These are phyloP conservation scores for Keiferia lycopersicella DNA, from an alignment of 2,888 invertebrate species.

Conservation along the genomic window DNA sequence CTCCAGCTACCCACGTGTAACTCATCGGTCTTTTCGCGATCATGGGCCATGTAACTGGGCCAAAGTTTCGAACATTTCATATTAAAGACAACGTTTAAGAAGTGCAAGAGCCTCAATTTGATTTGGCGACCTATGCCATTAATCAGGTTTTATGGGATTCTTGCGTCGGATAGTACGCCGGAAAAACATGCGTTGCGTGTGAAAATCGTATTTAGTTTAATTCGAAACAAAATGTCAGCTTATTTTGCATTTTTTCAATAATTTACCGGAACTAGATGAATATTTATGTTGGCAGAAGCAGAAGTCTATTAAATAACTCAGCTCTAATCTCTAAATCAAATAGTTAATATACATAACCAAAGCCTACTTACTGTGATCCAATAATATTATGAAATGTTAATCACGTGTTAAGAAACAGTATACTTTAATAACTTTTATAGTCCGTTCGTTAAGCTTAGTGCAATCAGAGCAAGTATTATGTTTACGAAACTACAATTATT, in stretches of 20 bases:
- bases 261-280: background rate
- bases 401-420: constrained; percentile 43
- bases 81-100: too few species aligned
- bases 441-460: constrained; percentile 20
- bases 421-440: constrained; percentile 21
- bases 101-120: too few species aligned
- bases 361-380: background rate
- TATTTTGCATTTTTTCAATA: background rate
- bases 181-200: too few species aligned
- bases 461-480: background rate
- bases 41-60: too few species aligned
- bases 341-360: constrained; percentile 2
- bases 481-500: background rate
- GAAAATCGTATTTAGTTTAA: too few species aligned
- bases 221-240: background rate
- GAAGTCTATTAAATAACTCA: background rate
- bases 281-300: background rate
- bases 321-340: background rate
- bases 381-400: constrained; percentile 42
- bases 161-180: too few species aligned
- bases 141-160: too few species aligned
- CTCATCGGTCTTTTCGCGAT: too few species aligned
- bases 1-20: too few species aligned
- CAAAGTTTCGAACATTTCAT: too few species aligned
- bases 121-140: too few species aligned